Base-by-base conservation (phyloP, 2,888 invertebrate genomes). In the Ornithoptera priamus region DNA sequence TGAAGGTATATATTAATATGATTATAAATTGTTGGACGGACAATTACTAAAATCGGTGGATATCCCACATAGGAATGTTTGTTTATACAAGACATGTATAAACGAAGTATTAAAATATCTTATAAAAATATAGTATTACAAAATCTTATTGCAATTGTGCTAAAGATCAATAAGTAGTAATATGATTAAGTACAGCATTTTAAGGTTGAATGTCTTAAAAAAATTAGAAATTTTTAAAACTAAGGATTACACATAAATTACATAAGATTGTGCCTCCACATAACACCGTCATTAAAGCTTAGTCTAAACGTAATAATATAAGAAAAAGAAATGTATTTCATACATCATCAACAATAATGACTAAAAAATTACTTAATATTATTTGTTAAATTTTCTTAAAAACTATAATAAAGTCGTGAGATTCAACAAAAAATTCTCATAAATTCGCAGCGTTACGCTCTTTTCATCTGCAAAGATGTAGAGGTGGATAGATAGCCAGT, bases 321-420 rank as follows among this genome's bases (percentile, higher is more conserved):
- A 70, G 53, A 68, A 75, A 72, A 78, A 78, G 78, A 79, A 81
- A 81, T 82, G 82, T 82, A 83, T 82, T 82, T 80, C 56, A 83
- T 84, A 84, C 83, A 83, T 77, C 72, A 79, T 77, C 72, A 79
- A 79, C 76, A 79, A 77, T 68, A 77, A 77, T 72, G 72, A 80
- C 75, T 80, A 73, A 71, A 72, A 72, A 57, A 75, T 76, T 74
- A 57, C 74, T 75, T 77, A 75, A 77, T 2, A 50, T 75, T 75
- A 75, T 68, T 65, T 70, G n/a, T 17, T 2, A 53, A 53, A 53
- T 53, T 39, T 39, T 10, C 8, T 39, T 39, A 53, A n/a, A n/a
- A 53, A 17, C 2, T 57, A 20, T 20, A n/a, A 56, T 56, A 10
- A 69, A 42, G 12, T 8, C 15, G 30, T 68, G 42, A 58, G 59